Base-by-base conservation (phyloP, 2,888 invertebrate species). In the Saturnia pavonia region DNA sequence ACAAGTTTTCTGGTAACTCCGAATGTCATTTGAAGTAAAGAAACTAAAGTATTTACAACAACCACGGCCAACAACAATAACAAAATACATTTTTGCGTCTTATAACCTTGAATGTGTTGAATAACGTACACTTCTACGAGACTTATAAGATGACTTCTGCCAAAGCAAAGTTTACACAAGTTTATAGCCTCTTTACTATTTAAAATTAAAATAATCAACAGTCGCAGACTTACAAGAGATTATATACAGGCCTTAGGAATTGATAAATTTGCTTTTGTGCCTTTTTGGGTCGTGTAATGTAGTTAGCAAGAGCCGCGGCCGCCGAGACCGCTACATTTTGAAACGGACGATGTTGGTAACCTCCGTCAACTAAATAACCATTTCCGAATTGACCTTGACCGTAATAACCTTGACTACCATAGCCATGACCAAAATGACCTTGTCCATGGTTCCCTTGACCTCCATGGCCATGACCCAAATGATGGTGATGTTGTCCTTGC, bases 231-330 rank as follows among this genome's bases (percentile, higher is more conserved):
- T 75, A 92, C 76, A 94, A 88, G 69, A 93, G 75, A 70, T 84
- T 88, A 74, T 92, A 91, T 68, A 92, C 79, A 6, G 93, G 94
- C 71, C 85, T 86, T 2, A 94, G 77, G 7, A 92, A 76, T 78
- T 89, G 87, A 73, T 91, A 90, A 68, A 92, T 85, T 72, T 91
- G 85, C 67, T 85, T 88, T 73, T 91, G 89, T 0, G 87, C 85
- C 75, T 88, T 90, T 74, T 84, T 87, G 1, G 92, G 92, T 67
- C 88, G 84, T 75, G 85, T 75, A 60, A 92, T 82, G 83, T 91
- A 86, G 74, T 93, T 94, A 22, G 94, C 94, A 9, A 95, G 82
- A 1, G 94, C 94, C 8, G 91, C 86, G n/a, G 94, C 94, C 69
- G 94, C 92, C 0, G 92, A 87, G 0, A 91, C 88, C 1, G 91